A percentile compares a stretch with the other conserved stretches of the same genome.
Conservation (phyloP, 2,797 vertebrate genomes). For the Bucorvus abyssinicus region DNA sequence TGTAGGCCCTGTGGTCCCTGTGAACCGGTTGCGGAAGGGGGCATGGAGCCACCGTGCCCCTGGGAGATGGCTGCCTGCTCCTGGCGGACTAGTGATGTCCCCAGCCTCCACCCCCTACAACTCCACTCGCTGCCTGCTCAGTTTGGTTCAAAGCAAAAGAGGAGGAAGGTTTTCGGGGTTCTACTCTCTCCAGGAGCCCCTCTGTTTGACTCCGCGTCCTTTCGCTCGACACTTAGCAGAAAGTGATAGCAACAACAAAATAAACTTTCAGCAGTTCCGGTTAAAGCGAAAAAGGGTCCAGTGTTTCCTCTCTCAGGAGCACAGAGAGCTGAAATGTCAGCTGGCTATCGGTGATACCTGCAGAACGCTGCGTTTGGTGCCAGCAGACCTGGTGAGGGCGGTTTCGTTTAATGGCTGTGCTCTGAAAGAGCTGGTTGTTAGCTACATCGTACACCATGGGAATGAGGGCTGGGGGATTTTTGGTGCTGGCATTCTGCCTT, state of each 20-base stretch:
- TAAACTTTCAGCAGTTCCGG: constrained; percentile 4
- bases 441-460: constrained; percentile 10
- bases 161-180: background rate
- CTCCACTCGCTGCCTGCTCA: background rate
- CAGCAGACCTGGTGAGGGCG: background rate
- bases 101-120: background rate
- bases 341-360: constrained; percentile 22
- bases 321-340: constrained; percentile 6
- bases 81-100: background rate
- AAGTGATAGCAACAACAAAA: constrained; percentile 42
- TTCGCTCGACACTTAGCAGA: background rate
- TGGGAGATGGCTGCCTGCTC: background rate
- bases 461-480: background rate
- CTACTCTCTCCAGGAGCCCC: background rate
- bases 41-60: background rate
- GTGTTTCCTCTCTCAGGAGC: constrained; percentile 9
- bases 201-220: background rate
- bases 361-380: background rate
- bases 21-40: background rate
- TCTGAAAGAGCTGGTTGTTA: constrained; percentile 51
- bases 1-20: too few relatives aligned
- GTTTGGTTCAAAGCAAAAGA: background rate
- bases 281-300: constrained; percentile 24
- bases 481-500: background rate
- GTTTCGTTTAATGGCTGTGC: background rate